Evolutionary conservation across 1,140 invertebrate genomes (phyloP), one percentile per base, ranked within the genome.

Genomic region (Ips typographus): DNA sequence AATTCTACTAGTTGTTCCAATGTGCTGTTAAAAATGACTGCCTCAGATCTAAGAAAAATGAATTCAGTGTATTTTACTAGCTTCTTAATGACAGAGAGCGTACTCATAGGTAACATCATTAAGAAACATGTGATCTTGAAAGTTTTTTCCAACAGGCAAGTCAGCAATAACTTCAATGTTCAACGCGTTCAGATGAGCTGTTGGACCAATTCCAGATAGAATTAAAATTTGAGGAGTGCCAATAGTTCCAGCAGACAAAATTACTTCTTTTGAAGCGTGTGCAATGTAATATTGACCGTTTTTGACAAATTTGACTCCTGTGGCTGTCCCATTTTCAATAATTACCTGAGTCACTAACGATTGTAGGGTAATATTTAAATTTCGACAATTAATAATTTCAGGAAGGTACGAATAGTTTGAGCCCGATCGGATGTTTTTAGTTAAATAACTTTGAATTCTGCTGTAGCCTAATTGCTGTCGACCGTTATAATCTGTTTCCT

Each of bases 171-270:
- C 83, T 0, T 84, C 82, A 1, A 92, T 85, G 0, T 86, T 86
- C 2, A 88, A 79, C 59, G 89, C 80, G 52, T 83, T 58, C 3
- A 95, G 79, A 75, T 94, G 89, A 7, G 86, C 76, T 22, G 79
- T 82, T 0, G 91, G 90, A n/a, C 93, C 93, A 2, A 95, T 82
- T 2, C 93, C 94, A n/a, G 92, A 94, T 0, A 94, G 80, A 89
- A 95, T 90, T 43, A 95, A 82, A 1, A 95, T 73, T 74, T 94
- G 91, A 0, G 92, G 91, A 0, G 87, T 86, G 6, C 85, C 88
- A 39, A 94, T 86, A 1, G 90, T 85, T 0, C 93, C 92, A 1
- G 89, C 90, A 0, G 90, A 85, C 3, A 94, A 72, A 41, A 93
- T 90, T 0, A 93, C 90, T 81, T 93, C 91, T 76, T 86, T 89